Percentiles rank a stretch among this genome's conserved stretches.
Conservation (phyloP, 2,797 vertebrate species). For the Coracias cyanogaster region DNA sequence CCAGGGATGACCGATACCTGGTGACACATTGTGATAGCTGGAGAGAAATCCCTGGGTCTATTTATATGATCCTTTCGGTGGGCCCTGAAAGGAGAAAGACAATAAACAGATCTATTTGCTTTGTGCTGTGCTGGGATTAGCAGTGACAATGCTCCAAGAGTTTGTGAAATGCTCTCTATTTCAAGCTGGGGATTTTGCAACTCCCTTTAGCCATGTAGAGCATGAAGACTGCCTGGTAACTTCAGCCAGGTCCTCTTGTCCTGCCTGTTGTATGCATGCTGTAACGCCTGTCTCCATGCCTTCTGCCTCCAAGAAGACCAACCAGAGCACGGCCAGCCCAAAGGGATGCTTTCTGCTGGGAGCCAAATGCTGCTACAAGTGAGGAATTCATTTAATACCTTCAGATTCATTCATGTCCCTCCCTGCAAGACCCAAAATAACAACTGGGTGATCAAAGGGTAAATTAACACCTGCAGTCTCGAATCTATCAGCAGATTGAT, state of each 20-base stretch:
- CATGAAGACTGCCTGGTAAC: background rate
- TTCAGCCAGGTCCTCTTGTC: background rate
- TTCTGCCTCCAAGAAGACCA: accelerated
- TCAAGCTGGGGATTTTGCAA: background rate
- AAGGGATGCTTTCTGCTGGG: background rate
- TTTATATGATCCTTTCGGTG: background rate
- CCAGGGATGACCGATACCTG: background rate
- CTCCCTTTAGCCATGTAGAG: background rate
- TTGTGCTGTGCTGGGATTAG: background rate
- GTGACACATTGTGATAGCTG: background rate
- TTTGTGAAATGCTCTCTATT: background rate
- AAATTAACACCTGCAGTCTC: background rate
- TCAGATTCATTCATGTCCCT: constrained; percentile 38
- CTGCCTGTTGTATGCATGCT: accelerated
- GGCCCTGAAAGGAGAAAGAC: background rate
- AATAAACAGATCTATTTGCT: background rate
- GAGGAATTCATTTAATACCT: constrained; percentile 16
- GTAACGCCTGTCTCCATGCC: background rate
- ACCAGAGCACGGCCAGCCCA: background rate
- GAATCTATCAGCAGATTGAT: constrained; percentile 48
- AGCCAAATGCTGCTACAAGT: constrained; percentile 6
- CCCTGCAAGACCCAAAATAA: constrained; percentile 38
- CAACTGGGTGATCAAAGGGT: constrained; percentile 33
- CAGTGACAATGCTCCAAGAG: background rate
- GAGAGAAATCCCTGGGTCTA: background rate